Evolutionary conservation across 1,140 invertebrate species (phyloP), one percentile per base, ranked within the genome.

Genomic region (Heliconius hewitsoni): DNA sequence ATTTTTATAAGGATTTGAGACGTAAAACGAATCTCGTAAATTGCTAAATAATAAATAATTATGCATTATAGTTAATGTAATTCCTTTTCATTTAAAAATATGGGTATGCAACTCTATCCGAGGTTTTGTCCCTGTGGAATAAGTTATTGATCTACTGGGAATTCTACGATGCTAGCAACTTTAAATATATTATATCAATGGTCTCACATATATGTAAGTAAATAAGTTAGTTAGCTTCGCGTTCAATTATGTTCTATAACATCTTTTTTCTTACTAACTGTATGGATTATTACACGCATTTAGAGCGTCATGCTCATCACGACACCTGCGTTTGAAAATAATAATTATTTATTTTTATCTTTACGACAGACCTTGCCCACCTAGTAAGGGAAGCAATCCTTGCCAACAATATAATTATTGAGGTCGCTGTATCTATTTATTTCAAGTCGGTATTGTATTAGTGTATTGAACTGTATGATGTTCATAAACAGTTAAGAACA

Each of bases 341-440:
- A 66, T 16, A 16, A 30, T 66, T 1, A 18, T 66, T 66, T 66
- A 66, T 66, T 66, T 66, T 66, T 66, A 66, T 3, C 3, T 66
- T 66, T 30, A 66, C 60, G 60, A 66, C 60, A 66, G 60, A 27
- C 60, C 60, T 66, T 66, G 60, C 27, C 23, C 9, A 66, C 60
- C 60, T 66, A 30, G 60, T 66, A 66, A 66, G 27, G 60, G 27
- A 66, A 66, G 60, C 60, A 66, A 66, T 66, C 23, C 3, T 18
- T 66, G 60, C 60, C 60, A 66, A 66, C 60, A 6, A 66, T 66
- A 60, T 60, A 23, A 30, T 66, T 30, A 66, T 66, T 66, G 27
- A 66, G 60, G 60, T 66, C 60, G 23, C 13, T 30, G 60, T 66
- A 30, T 66, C 60, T 66, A 66, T 13, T 66, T 66, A 27, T 60